phyloP scores from a whole-genome alignment of 1,140 invertebrate genomes.

The Papilio helenus region DNA sequence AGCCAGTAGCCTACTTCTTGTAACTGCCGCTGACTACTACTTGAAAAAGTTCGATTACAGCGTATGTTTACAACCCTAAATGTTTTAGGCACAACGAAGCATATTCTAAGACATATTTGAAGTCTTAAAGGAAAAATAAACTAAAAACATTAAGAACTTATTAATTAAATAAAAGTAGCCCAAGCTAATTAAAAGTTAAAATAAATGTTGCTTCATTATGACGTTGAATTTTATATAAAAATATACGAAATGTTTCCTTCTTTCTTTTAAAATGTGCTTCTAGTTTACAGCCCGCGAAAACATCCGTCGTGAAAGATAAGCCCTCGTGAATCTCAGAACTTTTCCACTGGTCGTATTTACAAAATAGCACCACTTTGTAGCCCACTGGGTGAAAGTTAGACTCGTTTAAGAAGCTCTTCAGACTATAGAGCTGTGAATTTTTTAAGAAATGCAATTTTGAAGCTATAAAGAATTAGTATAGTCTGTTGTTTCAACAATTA shows the following conservation, averaged over 20 bases:
- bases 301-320: constrained; percentile 23
- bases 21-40: neutral
- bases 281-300: neutral
- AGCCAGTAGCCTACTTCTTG: neutral
- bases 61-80: too few species aligned
- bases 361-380: constrained; percentile 17
- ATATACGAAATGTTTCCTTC: neutral
- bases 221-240: neutral
- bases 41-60: neutral
- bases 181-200: neutral
- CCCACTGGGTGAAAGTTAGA: constrained; percentile 3
- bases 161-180: neutral
- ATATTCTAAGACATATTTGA: too few species aligned
- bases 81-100: too few species aligned
- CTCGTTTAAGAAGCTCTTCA: neutral
- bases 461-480: neutral
- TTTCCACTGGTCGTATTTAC: constrained; percentile 24
- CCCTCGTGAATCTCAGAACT: constrained; percentile 4
- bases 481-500: neutral
- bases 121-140: neutral
- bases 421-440: neutral
- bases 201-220: neutral
- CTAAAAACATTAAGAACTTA: neutral
- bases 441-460: constrained; percentile 7
- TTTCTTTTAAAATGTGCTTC: neutral